Percentiles rank a stretch among this genome's conserved stretches.
phyloP scores from a whole-genome alignment of 2,888 invertebrate species.

The Ennomos fuscantarius region DNA sequence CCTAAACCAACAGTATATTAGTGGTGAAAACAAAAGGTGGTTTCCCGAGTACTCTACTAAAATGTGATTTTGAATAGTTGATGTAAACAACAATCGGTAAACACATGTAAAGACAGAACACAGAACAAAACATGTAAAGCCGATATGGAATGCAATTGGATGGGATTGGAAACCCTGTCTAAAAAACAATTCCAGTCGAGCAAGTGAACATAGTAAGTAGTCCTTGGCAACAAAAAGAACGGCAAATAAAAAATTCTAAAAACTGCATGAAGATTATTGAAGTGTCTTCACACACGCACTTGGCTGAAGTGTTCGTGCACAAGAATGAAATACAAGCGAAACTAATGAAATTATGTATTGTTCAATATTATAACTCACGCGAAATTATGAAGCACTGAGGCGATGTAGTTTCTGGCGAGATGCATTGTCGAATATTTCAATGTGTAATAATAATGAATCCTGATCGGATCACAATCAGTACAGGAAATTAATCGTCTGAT shows the following conservation, averaged over 20 bases:
- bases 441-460: constrained; percentile 35
- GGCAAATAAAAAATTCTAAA: constrained; percentile 47
- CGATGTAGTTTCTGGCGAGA: constrained; percentile 12
- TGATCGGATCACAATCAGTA: constrained; percentile 44
- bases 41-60: constrained; percentile 10
- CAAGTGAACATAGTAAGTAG: constrained; percentile 47
- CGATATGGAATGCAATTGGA: constrained; percentile 35
- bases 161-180: constrained; percentile 43
- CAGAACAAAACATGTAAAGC: constrained; percentile 18
- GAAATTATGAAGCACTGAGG: constrained; percentile 8
- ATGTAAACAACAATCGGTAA: constrained; percentile 15
- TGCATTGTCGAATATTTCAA: constrained; percentile 11
- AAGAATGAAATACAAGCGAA: constrained; percentile 30
- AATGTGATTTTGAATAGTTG: background rate
- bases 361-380: constrained; percentile 13
- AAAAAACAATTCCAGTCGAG: constrained; percentile 52
- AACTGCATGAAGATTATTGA: constrained; percentile 34
- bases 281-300: constrained; percentile 23
- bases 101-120: constrained; percentile 16
- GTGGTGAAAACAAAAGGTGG: constrained; percentile 8
- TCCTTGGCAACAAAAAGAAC: constrained; percentile 43
- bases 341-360: constrained; percentile 11
- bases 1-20: constrained; percentile 24
- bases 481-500: constrained; percentile 56
- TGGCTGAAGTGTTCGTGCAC: constrained; percentile 11